Percentiles rank a stretch among this genome's conserved stretches.
These are phyloP conservation scores for Drosophila triauraria DNA, from an alignment of 1,140 invertebrate species.

Conservation along the genomic window DNA sequence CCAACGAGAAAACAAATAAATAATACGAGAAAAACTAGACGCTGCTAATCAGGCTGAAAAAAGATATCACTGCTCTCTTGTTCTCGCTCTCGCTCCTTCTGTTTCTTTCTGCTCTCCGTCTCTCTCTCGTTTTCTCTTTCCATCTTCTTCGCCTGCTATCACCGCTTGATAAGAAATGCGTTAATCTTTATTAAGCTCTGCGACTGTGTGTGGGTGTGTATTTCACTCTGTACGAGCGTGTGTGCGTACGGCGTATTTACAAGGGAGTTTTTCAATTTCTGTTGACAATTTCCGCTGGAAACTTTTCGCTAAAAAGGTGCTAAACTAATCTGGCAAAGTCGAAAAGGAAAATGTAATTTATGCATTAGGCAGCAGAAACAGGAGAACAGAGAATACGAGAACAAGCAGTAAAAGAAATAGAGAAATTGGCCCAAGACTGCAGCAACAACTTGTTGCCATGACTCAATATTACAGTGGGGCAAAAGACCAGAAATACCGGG, in stretches of 20 bases:
- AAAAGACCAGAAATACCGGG: constrained; percentile 35
- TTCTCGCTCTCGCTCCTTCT: not conserved
- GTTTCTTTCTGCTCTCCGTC: constrained; percentile 4
- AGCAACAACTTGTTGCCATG: constrained; percentile 68
- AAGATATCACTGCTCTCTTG: constrained; percentile 37
- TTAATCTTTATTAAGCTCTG: constrained; percentile 80
- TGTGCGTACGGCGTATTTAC: constrained; percentile 36
- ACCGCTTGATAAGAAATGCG: constrained; percentile 80
- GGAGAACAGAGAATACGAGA: constrained; percentile 54
- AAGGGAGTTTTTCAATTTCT: constrained; percentile 58
- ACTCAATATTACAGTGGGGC: constrained; percentile 55
- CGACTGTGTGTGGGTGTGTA: constrained; percentile 30
- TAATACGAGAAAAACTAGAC: constrained; percentile 75
- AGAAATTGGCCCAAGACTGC: constrained; percentile 34
- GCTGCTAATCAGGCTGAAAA: constrained; percentile 53
- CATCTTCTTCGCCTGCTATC: constrained; percentile 59
- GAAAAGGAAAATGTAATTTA: constrained; percentile 65
- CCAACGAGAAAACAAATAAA: constrained; percentile 77
- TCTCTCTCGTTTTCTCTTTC: constrained; percentile 8
- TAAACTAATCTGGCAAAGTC: constrained; percentile 29
- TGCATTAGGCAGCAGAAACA: constrained; percentile 53
- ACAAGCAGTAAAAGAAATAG: constrained; percentile 26
- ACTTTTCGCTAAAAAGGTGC: constrained; percentile 52
- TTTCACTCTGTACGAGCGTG: constrained; percentile 9
- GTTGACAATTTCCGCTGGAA: constrained; percentile 68